Evolutionary conservation across 1,140 invertebrate species (phyloP).

Genomic region (Heliothis virescens): DNA sequence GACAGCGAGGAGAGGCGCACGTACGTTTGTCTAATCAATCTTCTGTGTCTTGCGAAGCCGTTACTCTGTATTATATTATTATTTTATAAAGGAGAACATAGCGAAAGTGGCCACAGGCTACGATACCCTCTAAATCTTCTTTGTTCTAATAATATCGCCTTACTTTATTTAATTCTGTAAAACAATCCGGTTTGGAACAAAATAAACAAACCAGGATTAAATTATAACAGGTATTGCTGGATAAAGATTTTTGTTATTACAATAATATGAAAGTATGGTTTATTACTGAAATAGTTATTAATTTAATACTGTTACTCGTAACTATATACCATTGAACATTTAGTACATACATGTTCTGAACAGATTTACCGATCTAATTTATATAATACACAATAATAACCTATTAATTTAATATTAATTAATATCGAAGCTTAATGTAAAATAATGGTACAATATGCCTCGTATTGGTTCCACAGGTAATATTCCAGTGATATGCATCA

Average conservation of each 20-base stretch:
- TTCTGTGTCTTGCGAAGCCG: not conserved
- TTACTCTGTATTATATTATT: slow-evolving; percentile 3
- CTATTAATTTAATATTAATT: slow-evolving; percentile 13
- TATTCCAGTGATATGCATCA: slow-evolving; percentile 16
- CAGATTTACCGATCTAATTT: not conserved
- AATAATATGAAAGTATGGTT: no score
- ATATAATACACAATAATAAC: not conserved
- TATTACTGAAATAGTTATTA: no score
- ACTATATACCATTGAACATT: not conserved
- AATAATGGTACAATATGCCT: not conserved
- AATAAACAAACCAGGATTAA: no score
- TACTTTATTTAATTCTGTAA: no score
- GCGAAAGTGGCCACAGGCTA: not conserved
- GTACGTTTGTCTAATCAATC: slow-evolving; percentile 44
- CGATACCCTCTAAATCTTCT: not conserved
- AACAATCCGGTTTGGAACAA: no score
- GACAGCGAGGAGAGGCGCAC: not conserved
- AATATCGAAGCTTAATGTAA: slow-evolving; percentile 13
- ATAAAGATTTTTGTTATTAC: no score
- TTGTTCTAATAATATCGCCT: not conserved
- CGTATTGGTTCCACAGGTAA: slow-evolving; percentile 6
- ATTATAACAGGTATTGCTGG: no score
- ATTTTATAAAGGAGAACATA: not conserved
- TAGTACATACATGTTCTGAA: not conserved
- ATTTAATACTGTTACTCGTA: not conserved